Evolutionary conservation across 2,888 invertebrate species (phyloP).

Genomic region (Tethea ocularis): DNA sequence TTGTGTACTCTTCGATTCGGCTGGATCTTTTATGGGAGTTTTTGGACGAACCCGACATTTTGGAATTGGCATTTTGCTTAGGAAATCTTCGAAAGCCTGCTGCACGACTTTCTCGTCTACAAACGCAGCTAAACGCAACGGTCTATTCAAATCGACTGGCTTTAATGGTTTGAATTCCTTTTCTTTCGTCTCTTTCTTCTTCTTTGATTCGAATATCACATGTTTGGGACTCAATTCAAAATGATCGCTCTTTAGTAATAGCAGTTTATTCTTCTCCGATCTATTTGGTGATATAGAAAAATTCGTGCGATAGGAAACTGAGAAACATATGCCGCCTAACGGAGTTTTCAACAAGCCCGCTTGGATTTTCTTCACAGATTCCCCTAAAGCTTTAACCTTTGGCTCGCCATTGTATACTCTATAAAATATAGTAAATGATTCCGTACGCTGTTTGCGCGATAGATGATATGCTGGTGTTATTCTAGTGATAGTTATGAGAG

Average conservation of each 20-base stretch:
- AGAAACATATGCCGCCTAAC: slow-evolving; percentile 92
- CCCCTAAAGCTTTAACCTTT: slow-evolving; percentile 89
- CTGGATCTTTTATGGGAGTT: slow-evolving; percentile 33
- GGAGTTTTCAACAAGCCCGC: slow-evolving; percentile 95
- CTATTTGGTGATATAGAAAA: slow-evolving; percentile 95
- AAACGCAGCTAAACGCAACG: slow-evolving; percentile 90
- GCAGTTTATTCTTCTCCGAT: slow-evolving; percentile 86
- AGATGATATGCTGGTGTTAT: slow-evolving; percentile 97
- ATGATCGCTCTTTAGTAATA: slow-evolving; percentile 96
- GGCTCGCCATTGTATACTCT: slow-evolving; percentile 93
- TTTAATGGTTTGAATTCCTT: slow-evolving; percentile 52
- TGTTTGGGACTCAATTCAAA: slow-evolving; percentile 91
- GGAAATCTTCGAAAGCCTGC: slow-evolving; percentile 65
- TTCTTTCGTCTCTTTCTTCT: slow-evolving; percentile 82
- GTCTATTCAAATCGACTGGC: slow-evolving; percentile 87
- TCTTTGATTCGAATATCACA: slow-evolving; percentile 82
- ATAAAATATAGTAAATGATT: slow-evolving; percentile 96
- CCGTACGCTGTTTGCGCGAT: slow-evolving; percentile 93
- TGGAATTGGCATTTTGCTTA: slow-evolving; percentile 65
- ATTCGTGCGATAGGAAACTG: slow-evolving; percentile 94
- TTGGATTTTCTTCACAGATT: slow-evolving; percentile 90
- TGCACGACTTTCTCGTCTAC: slow-evolving; percentile 81
- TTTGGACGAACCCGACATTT: slow-evolving; percentile 62
- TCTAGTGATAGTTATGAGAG: slow-evolving; percentile 94
- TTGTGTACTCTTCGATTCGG: slow-evolving; percentile 66